These are phyloP conservation scores for Sebastes nivosus DNA, from an alignment of 2,797 vertebrate genomes.

Conservation along the genomic window DNA sequence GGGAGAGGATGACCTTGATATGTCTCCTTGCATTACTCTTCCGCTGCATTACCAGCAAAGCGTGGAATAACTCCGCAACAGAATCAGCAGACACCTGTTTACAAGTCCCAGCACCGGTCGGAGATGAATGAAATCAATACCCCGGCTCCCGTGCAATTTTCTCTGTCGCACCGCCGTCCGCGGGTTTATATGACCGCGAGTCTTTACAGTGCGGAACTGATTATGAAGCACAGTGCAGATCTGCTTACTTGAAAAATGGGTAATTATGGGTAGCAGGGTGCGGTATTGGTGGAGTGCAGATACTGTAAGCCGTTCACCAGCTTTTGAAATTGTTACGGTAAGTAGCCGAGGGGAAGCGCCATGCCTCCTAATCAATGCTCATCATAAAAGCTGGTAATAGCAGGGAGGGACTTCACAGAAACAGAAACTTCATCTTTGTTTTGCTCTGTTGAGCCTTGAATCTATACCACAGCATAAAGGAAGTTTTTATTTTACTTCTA, in stretches of 20 bases:
- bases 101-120: constrained; percentile 46
- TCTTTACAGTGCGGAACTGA: constrained; percentile 39
- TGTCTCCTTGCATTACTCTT: constrained; percentile 61
- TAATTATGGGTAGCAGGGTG: constrained; percentile 48
- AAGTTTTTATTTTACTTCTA: not conserved
- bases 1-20: constrained; percentile 62
- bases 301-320: constrained; percentile 41
- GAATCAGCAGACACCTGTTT: constrained; percentile 67
- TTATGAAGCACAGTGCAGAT: constrained; percentile 49
- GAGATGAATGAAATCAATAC: constrained; percentile 70
- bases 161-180: not conserved
- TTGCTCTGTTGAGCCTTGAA: not conserved
- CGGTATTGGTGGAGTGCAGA: constrained; percentile 37
- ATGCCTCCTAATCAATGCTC: constrained; percentile 39
- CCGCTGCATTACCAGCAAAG: constrained; percentile 57
- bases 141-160: constrained; percentile 36
- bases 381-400: constrained; percentile 44
- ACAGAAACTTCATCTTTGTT: not conserved
- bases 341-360: constrained; percentile 42
- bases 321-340: constrained; percentile 52
- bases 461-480: not conserved
- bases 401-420: constrained; percentile 24
- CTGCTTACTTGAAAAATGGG: constrained; percentile 52
- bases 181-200: constrained; percentile 33
- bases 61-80: constrained; percentile 40